Base-by-base conservation (phyloP, 2,113 vertebrate species). In the Hepsetus odoe region DNA sequence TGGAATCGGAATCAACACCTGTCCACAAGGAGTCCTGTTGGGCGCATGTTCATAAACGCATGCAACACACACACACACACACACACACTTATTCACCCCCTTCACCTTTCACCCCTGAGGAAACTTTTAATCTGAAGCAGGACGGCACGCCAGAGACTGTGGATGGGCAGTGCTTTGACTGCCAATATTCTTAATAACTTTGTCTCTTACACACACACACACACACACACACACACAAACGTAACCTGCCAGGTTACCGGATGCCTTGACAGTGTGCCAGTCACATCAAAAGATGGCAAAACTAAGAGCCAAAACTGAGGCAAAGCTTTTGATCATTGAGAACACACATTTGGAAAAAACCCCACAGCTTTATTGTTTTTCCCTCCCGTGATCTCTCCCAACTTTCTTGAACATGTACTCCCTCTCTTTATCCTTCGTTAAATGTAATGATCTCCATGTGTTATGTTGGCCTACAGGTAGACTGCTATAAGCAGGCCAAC, bases 281-380 rank as follows among this genome's bases (percentile, higher is more conserved):
- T 83, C 86, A 90, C 89, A 90, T 93, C 90, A 92, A 90, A 90
- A 88, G 79, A 64, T 83, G 42, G 73, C 58, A 83, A 85, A 86
- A 88, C 80, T 79, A 73, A 84, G 85, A 80, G 81, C 80, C 83
- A 78, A 56, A 76, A 82, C 85, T 83, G 79, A 66, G 65, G 80
- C 67, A 74, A 84, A 81, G 55, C 67, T 82, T 92, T 92, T 91
- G 88, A 92, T 92, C 89, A 79, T 69, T 71, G 32, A 66, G 64
- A 11, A 77, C 69, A 72, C 65, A 72, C 58, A 62, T 24, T 5
- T 44, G 42, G 4, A 18, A 30, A 51, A 58, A n/a, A 40, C 32
- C 71, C 42, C 51, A 9, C 18, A 20, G 16, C 18, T 14, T 46
- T 28, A 28, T 62, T 75, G 20, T 67, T 18, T 44, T 46, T 61